These are phyloP conservation scores for Cyrtodaria siliqua DNA, from an alignment of 2,888 invertebrate genomes.

Conservation along the genomic window DNA sequence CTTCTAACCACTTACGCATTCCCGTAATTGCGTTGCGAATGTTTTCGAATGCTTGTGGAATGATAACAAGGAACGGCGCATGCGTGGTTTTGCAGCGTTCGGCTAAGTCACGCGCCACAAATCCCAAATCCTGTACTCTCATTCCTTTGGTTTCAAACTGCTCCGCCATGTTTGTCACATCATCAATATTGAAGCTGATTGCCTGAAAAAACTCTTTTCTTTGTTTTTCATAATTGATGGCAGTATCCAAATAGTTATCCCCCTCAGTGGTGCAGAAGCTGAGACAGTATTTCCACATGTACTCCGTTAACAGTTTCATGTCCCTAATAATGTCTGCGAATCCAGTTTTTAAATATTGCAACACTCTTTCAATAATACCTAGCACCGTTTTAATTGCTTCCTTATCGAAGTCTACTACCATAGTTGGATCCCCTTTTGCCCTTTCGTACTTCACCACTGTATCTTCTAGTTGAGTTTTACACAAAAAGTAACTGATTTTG, in stretches of 20 bases:
- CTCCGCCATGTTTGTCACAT: slow-evolving; percentile 75
- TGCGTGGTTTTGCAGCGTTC: slow-evolving; percentile 74
- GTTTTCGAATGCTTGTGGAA: slow-evolving; percentile 79
- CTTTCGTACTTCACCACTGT: slow-evolving; percentile 59
- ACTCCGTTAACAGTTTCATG: slow-evolving; percentile 68
- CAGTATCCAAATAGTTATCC: slow-evolving; percentile 78
- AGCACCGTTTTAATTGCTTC: slow-evolving; percentile 56
- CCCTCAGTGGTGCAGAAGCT: slow-evolving; percentile 74
- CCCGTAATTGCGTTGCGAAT: slow-evolving; percentile 71
- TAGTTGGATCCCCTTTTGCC: slow-evolving; percentile 66
- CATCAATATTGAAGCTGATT: slow-evolving; percentile 70
- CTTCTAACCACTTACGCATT: slow-evolving; percentile 77
- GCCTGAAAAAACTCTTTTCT: slow-evolving; percentile 71
- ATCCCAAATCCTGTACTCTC: slow-evolving; percentile 72
- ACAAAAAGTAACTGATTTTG: slow-evolving; percentile 65
- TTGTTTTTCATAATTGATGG: slow-evolving; percentile 79
- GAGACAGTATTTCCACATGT: slow-evolving; percentile 77
- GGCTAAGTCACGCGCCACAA: slow-evolving; percentile 72
- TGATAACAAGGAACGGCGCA: slow-evolving; percentile 76
- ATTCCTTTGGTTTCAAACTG: slow-evolving; percentile 77
- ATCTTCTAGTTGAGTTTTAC: slow-evolving; percentile 70
- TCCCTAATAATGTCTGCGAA: slow-evolving; percentile 72
- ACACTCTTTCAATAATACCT: slow-evolving; percentile 65
- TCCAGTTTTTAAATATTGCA: slow-evolving; percentile 66
- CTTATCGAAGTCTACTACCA: slow-evolving; percentile 65